Conservation (phyloP, 2,797 vertebrate genomes). For the Pseudotriccus pelzelni region DNA sequence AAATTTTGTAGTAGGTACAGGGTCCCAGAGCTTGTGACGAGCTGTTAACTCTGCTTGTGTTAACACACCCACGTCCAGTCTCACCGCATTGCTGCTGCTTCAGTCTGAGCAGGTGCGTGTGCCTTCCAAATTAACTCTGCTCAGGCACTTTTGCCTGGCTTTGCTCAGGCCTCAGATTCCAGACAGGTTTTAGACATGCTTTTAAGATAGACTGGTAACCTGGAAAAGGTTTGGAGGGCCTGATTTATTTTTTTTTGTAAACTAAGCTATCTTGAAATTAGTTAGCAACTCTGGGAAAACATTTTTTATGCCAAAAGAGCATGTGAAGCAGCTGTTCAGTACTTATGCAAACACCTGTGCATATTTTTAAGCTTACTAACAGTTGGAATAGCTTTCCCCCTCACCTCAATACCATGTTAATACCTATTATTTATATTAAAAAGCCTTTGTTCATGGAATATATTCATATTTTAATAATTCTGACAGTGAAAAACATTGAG, state of each 20-base stretch:
- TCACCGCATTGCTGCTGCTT: background rate
- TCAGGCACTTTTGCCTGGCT: background rate
- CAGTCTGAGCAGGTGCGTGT: fast-evolving
- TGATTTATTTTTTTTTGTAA: background rate
- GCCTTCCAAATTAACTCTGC: background rate
- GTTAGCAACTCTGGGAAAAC: background rate
- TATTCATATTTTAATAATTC: slow-evolving; percentile 5
- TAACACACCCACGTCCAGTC: background rate
- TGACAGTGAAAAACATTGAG: background rate
- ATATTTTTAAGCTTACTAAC: slow-evolving; percentile 49
- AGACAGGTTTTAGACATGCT: background rate
- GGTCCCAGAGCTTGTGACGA: background rate
- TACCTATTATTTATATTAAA: background rate
- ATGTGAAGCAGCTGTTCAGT: slow-evolving; percentile 14
- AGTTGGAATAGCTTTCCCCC: background rate
- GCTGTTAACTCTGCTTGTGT: background rate
- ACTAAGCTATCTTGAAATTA: background rate
- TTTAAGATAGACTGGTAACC: background rate
- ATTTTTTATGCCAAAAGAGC: background rate
- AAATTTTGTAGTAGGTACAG: background rate
- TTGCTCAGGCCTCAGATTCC: background rate
- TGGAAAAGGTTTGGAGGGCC: background rate
- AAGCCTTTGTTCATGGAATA: slow-evolving; percentile 8
- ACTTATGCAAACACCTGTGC: slow-evolving; percentile 45
- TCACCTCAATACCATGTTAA: background rate